phyloP scores from a whole-genome alignment of 1,140 invertebrate species.

The Drosophila baimaii region DNA sequence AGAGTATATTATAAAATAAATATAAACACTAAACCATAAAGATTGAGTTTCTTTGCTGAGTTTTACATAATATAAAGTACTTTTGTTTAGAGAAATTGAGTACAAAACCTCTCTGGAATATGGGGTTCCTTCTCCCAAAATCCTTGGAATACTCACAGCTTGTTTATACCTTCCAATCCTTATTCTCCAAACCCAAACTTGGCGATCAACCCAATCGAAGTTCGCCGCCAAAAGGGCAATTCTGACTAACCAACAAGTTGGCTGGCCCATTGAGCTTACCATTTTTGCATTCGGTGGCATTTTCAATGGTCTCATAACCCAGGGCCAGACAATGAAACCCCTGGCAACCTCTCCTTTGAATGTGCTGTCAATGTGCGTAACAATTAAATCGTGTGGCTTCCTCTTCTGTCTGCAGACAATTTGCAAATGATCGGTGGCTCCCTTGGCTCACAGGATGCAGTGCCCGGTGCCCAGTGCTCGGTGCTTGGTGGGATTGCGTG shows the following conservation, averaged over 20 bases:
- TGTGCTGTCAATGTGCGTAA: conserved; percentile 79
- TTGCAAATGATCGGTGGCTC: conserved; percentile 61
- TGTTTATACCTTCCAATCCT: not conserved
- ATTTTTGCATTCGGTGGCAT: conserved; percentile 52
- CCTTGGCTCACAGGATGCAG: conserved; percentile 49
- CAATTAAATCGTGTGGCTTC: conserved; percentile 83
- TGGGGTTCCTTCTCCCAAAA: not conserved
- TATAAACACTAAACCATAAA: not conserved
- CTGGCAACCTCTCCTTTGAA: not conserved
- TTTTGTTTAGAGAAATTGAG: not conserved
- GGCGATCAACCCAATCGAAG: conserved; percentile 12
- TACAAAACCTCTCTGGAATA: too few species aligned
- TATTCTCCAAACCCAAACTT: conserved; percentile 2
- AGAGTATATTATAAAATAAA: not conserved
- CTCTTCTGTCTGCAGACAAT: conserved; percentile 60
- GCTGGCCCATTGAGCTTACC: conserved; percentile 29
- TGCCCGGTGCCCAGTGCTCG: conserved; percentile 21
- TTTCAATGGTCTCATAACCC: conserved; percentile 55
- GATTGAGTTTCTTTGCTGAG: not conserved
- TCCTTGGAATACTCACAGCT: conserved; percentile 6
- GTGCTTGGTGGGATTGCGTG: conserved; percentile 59
- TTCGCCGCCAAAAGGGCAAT: conserved; percentile 22
- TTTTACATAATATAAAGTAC: not conserved
- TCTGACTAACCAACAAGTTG: conserved; percentile 32
- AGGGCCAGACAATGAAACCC: conserved; percentile 43